phyloP scores from a whole-genome alignment of 2,888 invertebrate genomes.

The Sthenelais limicola region DNA sequence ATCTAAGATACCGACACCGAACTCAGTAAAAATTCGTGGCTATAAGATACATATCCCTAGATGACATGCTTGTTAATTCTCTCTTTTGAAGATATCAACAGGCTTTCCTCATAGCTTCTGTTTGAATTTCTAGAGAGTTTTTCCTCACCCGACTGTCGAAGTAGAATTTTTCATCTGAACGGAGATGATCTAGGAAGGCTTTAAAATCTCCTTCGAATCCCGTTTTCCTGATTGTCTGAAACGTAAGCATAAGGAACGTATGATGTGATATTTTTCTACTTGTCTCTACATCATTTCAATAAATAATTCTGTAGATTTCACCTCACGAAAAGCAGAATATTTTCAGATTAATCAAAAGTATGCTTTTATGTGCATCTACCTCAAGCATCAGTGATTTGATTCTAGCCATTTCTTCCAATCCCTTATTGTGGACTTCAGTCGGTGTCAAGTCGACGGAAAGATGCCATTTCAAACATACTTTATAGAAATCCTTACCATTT shows the following conservation, averaged over 20 bases:
- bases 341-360: too few species aligned
- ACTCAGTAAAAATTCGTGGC: too few species aligned
- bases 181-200: slow-evolving; percentile 40
- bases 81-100: too few species aligned
- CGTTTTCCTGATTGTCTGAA: slow-evolving; percentile 46
- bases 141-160: too few species aligned
- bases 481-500: slow-evolving; percentile 64
- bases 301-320: not conserved
- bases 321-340: not conserved
- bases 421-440: slow-evolving; percentile 66
- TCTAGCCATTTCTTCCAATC: slow-evolving; percentile 64
- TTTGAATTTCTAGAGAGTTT: too few species aligned
- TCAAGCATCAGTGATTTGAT: slow-evolving; percentile 57
- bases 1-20: too few species aligned
- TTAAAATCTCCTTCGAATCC: slow-evolving; percentile 44
- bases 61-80: too few species aligned
- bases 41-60: too few species aligned
- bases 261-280: not conserved
- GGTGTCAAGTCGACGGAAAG: slow-evolving; percentile 62
- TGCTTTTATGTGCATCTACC: slow-evolving; percentile 49
- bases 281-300: not conserved
- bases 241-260: not conserved
- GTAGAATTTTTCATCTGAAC: slow-evolving; percentile 42
- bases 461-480: slow-evolving; percentile 66
- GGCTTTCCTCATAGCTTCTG: too few species aligned